Evolutionary conservation across 2,797 vertebrate genomes (phyloP).

Genomic region (Syngnathus acus): DNA sequence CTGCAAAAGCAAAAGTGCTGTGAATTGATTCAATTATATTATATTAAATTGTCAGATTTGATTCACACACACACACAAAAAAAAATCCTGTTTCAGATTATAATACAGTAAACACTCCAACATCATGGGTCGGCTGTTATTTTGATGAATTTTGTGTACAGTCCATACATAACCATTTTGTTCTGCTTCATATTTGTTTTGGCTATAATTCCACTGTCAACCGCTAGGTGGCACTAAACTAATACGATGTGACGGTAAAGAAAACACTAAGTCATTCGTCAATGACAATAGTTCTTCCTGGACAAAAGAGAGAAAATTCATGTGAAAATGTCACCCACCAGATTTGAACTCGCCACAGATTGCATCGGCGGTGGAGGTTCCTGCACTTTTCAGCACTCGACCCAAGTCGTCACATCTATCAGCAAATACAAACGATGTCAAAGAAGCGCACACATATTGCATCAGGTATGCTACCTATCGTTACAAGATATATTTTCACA

Average conservation of each 20-base stretch:
- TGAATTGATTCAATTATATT: too few relatives aligned
- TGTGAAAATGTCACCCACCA: conserved; percentile 24
- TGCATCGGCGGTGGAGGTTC: conserved; percentile 14
- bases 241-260: too few relatives aligned
- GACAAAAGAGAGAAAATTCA: neutral
- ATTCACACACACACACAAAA: too few relatives aligned
- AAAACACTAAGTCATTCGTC: too few relatives aligned
- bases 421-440: neutral
- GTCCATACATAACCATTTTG: too few relatives aligned
- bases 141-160: too few relatives aligned
- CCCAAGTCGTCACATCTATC: conserved; percentile 48
- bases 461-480: neutral
- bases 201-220: too few relatives aligned
- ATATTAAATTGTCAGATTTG: too few relatives aligned
- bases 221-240: too few relatives aligned
- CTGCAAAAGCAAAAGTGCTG: conserved; percentile 26
- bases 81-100: neutral
- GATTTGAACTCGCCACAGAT: conserved; percentile 32
- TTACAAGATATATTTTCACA: too few relatives aligned
- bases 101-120: neutral
- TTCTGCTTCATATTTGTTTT: too few relatives aligned
- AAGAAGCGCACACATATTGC: neutral
- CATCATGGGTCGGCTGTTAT: too few relatives aligned
- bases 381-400: conserved; percentile 12
- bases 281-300: neutral